Evolutionary conservation across 2,888 invertebrate genomes (phyloP).

Genomic region (Drosophila niveifrons): DNA sequence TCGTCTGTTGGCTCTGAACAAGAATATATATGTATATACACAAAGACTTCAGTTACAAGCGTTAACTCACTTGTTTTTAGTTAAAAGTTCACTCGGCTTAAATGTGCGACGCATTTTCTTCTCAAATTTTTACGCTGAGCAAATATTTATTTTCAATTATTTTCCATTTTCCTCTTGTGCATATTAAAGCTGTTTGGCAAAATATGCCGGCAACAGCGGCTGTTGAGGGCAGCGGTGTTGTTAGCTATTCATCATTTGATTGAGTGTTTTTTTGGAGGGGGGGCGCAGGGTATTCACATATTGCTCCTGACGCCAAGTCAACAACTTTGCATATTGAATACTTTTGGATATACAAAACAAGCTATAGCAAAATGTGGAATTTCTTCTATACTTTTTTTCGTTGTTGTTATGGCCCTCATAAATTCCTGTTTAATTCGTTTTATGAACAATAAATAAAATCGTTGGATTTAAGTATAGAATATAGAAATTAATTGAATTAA

Average conservation of each 20-base stretch:
- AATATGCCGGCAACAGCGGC: not conserved
- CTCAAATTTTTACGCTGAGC: constrained; percentile 20
- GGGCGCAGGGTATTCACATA: constrained; percentile 2
- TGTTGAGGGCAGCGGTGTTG: not conserved
- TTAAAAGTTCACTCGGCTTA: constrained; percentile 1
- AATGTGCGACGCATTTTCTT: constrained; percentile 27
- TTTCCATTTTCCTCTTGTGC: constrained; percentile 21
- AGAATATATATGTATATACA: no score
- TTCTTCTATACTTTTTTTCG: constrained; percentile 6
- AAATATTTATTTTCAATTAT: constrained; percentile 65
- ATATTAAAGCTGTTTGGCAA: constrained; percentile 15
- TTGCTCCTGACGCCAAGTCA: constrained; percentile 8
- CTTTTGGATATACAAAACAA: not conserved
- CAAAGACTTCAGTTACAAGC: no score
- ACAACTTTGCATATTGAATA: constrained; percentile 15
- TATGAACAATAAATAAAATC: constrained; percentile 25
- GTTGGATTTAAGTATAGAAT: constrained; percentile 7
- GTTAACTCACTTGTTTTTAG: not conserved
- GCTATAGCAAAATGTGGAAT: constrained; percentile 11
- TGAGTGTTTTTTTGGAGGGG: constrained; percentile 2
- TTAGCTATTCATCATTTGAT: constrained; percentile 28
- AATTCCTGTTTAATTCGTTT: constrained; percentile 11
- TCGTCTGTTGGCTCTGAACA: no score
- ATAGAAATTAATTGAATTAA: constrained; percentile 18
- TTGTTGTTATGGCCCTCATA: constrained; percentile 8